Base-by-base conservation (phyloP, 2,888 invertebrate species). In the Amphimallon solstitiale region DNA sequence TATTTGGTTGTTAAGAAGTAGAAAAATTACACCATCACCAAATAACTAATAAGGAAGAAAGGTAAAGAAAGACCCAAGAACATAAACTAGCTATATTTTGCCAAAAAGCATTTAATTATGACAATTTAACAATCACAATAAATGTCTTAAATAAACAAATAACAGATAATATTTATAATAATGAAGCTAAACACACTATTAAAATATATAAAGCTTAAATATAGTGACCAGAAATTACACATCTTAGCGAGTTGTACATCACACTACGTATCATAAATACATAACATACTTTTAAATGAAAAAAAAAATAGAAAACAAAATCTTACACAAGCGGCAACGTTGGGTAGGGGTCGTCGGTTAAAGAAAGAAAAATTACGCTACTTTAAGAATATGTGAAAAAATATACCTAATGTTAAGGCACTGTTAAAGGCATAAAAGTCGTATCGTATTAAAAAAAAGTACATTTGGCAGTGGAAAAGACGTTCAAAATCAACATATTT, bases 91-190 rank as follows among this genome's bases (percentile, higher is more conserved):
- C 69, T 71, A 59, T 68, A 72, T 71, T 71, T 68, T 75, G 77
- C 78, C 73, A 72, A 74, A 77, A 79, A 79, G 79, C 78, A 29
- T 76, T 79, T 79, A 79, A 79, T 77, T 38, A 79, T 77, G 71
- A 72, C 72, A 72, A 72, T 70, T 71, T 77, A 77, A 78, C 76
- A 77, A 75, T 77, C 78, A 78, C 77, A 78, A 77, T 77, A 78
- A 77, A 77, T 77, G 75, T 75, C 74, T 73, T 74, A 74, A 63
- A 59, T 65, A 63, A 63, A 67, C 63, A 65, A 60, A 66, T 63
- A 68, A 68, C 66, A 66, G 66, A 66, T 66, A 60, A 62, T 51
- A 66, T 37, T 63, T 14, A 38, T 61, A 45, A 62, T 48, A 23
- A 62, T 40, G 37, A 61, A 61, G 61, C 63, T 49, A 56, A 46